Conservation (phyloP, 2,113 vertebrate species). For the Otis tarda region DNA sequence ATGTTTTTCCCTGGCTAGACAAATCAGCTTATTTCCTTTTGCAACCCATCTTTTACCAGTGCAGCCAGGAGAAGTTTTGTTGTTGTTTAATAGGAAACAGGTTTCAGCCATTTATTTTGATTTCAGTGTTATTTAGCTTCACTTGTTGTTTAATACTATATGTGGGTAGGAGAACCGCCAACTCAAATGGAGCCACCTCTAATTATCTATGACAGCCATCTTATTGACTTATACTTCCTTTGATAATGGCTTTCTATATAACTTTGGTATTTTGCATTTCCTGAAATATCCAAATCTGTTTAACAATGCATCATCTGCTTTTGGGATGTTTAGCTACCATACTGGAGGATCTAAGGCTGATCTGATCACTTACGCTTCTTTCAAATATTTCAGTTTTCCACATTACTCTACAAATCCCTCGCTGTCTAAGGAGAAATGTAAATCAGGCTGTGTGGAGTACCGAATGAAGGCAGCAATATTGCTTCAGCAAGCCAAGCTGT, state of each 20-base stretch:
- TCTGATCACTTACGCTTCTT: background rate
- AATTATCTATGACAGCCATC: background rate
- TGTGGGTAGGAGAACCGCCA: background rate
- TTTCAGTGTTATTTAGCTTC: background rate
- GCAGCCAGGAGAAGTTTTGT: background rate
- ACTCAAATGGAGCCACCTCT: background rate
- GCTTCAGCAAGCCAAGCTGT: background rate
- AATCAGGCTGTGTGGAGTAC: background rate
- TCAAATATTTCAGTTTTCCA: background rate
- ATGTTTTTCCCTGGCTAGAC: background rate
- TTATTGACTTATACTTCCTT: background rate
- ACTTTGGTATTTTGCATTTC: background rate
- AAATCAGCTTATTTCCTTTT: background rate
- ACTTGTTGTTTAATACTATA: background rate
- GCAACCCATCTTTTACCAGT: background rate
- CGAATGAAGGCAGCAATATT: background rate
- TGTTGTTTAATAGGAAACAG: background rate
- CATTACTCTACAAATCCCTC: background rate
- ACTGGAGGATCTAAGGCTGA: background rate
- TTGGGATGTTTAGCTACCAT: background rate
- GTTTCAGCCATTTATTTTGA: background rate
- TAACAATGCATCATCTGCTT: background rate
- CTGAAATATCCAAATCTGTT: background rate
- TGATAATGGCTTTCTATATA: background rate
- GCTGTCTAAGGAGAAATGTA: background rate